Evolutionary conservation across 2,888 invertebrate species (phyloP).

Genomic region (Deilephila elpenor): DNA sequence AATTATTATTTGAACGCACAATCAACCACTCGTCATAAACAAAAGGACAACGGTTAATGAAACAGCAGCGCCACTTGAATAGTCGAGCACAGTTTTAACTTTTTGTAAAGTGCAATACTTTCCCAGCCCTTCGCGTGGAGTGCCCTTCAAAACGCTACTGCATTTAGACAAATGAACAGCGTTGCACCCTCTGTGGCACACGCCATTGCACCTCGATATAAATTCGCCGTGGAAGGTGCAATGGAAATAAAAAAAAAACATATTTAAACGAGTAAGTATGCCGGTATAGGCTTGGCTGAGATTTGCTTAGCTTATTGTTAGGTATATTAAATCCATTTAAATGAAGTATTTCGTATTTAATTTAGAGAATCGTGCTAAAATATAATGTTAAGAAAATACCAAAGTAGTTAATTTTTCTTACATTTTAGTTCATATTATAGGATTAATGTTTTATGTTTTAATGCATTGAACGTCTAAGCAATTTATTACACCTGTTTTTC

Average conservation of each 20-base stretch:
- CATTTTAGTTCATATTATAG: too few species aligned
- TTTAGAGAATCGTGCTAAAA: too few species aligned
- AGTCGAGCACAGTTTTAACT: slow-evolving; percentile 75
- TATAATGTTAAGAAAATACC: too few species aligned
- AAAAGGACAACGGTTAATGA: slow-evolving; percentile 63
- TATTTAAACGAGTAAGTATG: too few species aligned
- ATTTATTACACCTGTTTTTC: too few species aligned
- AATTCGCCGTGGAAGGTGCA: slow-evolving; percentile 13
- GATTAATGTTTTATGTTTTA: too few species aligned
- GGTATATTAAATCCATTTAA: too few species aligned
- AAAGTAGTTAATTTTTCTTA: too few species aligned
- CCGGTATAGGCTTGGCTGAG: too few species aligned
- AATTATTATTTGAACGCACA: slow-evolving; percentile 35
- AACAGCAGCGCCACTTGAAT: slow-evolving; percentile 57
- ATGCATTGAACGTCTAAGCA: too few species aligned
- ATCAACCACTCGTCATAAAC: slow-evolving; percentile 55
- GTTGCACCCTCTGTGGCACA: slow-evolving; percentile 78
- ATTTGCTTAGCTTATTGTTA: too few species aligned
- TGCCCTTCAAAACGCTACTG: slow-evolving; percentile 74
- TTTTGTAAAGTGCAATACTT: slow-evolving; percentile 83
- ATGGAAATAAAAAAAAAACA: background rate
- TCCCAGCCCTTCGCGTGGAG: slow-evolving; percentile 72
- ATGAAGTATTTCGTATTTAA: too few species aligned
- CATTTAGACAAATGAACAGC: slow-evolving; percentile 83
- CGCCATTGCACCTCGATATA: slow-evolving; percentile 51